Conservation (phyloP, 64 coral and sea anemone species). For the Montipora cactus region DNA sequence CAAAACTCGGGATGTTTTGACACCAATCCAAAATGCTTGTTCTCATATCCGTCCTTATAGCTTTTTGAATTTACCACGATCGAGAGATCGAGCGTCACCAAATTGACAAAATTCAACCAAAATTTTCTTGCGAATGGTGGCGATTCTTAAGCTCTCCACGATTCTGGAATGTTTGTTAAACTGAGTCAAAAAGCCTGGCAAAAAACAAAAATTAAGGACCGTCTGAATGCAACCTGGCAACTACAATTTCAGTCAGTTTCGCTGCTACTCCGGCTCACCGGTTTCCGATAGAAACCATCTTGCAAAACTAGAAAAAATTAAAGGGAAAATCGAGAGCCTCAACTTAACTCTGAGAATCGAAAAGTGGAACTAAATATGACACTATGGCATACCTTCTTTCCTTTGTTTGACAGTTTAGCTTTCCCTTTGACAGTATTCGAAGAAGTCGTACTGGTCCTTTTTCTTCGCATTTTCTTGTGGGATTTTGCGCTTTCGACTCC, state of each 20-base stretch:
- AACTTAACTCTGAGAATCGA: not conserved
- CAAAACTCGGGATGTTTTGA: not conserved
- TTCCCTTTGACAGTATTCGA: constrained; percentile 37
- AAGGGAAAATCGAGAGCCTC: not conserved
- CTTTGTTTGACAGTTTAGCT: constrained; percentile 19
- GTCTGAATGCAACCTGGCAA: not conserved
- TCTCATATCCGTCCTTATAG: not conserved
- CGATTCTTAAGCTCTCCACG: not conserved
- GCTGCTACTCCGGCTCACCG: not conserved
- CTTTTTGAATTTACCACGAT: not conserved
- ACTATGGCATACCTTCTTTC: constrained; percentile 25
- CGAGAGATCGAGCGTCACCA: not conserved
- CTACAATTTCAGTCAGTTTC: not conserved
- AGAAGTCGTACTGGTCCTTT: not conserved
- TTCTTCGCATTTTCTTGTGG: constrained; percentile 42
- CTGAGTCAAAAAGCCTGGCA: not conserved
- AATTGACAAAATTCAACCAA: not conserved
- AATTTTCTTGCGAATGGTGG: not conserved
- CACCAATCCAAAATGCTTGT: not conserved
- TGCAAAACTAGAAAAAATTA: not conserved
- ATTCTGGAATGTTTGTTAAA: not conserved
- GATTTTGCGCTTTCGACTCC: constrained; percentile 57
- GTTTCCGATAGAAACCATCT: not conserved
- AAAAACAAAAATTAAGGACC: no score
- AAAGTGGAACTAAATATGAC: not conserved